Conservation (phyloP, 2,888 invertebrate genomes). For the Limnephilus rhombicus region DNA sequence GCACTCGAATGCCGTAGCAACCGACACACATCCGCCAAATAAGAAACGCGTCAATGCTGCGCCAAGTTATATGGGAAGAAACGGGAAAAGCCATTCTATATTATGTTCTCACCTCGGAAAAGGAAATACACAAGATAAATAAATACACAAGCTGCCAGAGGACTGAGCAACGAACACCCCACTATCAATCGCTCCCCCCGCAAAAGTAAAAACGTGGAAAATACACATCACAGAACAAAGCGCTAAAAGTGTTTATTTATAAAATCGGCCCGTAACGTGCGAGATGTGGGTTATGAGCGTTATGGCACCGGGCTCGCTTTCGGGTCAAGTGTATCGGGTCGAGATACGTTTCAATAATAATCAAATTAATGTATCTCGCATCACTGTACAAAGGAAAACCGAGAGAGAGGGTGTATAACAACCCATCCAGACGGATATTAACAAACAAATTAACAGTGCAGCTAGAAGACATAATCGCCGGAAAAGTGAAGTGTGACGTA, state of each 20-base stretch:
- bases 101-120: background rate
- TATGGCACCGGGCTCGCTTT: constrained; percentile 30
- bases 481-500: constrained; percentile 44
- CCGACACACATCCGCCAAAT: background rate
- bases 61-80: no score
- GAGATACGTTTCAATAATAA: constrained; percentile 34
- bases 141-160: no score
- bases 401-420: background rate
- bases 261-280: constrained; percentile 32
- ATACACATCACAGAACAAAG: background rate
- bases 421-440: constrained; percentile 18
- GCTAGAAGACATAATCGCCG: constrained; percentile 51
- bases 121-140: background rate
- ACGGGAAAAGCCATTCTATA: background rate
- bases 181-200: background rate
- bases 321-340: constrained; percentile 62
- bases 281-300: constrained; percentile 33
- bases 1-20: background rate
- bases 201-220: constrained; percentile 6
- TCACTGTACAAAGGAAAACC: background rate
- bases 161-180: background rate
- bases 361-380: background rate
- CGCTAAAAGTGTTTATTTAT: constrained; percentile 26
- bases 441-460: constrained; percentile 21
- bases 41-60: no score